phyloP scores from a whole-genome alignment of 1,140 invertebrate genomes.

The Geopemphigus sp. region DNA sequence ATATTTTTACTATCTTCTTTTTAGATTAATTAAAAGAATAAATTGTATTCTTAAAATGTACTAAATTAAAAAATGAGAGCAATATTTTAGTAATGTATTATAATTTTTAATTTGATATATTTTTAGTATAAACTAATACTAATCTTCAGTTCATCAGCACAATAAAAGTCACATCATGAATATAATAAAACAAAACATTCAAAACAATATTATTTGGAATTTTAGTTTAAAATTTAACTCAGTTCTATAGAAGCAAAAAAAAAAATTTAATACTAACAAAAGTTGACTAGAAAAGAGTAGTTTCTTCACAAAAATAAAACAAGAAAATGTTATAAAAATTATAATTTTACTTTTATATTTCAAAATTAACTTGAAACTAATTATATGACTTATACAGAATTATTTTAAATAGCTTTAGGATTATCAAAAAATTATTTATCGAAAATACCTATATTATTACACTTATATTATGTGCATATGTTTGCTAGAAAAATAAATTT shows the following conservation, averaged over 20 bases:
- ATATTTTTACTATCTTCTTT: no score
- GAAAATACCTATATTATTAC: no score
- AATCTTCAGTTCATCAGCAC: background rate
- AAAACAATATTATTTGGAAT: background rate
- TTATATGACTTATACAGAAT: background rate
- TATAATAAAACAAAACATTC: background rate
- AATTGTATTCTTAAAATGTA: no score
- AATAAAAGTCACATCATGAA: background rate
- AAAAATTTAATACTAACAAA: background rate
- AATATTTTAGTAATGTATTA: no score
- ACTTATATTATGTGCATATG: background rate
- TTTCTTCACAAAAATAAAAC: background rate
- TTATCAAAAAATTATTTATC: background rate
- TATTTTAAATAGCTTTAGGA: background rate
- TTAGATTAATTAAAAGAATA: no score
- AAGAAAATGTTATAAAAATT: background rate
- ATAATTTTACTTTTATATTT: background rate
- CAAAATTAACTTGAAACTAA: background rate
- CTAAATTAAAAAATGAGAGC: no score
- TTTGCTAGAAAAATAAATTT: slow-evolving; percentile 20
- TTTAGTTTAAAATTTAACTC: background rate
- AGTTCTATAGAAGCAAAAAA: background rate
- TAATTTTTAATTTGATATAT: background rate
- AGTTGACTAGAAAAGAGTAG: slow-evolving; percentile 34
- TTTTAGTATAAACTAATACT: background rate